Conservation (phyloP, 2,888 invertebrate species). For the Mythimna loreyi region DNA sequence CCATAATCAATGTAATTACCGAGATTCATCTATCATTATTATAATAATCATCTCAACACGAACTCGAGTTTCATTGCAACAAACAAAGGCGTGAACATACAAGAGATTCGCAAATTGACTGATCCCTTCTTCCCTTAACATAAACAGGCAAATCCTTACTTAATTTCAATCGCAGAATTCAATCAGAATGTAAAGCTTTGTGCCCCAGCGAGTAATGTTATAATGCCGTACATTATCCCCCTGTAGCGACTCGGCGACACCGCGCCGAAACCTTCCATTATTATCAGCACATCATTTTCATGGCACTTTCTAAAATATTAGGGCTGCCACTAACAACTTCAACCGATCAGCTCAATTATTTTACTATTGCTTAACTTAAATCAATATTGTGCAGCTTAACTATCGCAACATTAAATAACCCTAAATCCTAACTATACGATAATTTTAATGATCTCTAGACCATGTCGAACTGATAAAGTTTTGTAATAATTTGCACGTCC, state of each 20-base stretch:
- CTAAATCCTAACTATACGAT: constrained; percentile 27
- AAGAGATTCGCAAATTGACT: constrained; percentile 84
- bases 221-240: constrained; percentile 89
- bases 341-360: constrained; percentile 33
- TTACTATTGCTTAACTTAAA: constrained; percentile 33
- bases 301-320: constrained; percentile 81
- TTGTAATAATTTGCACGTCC: constrained; percentile 62
- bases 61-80: constrained; percentile 58
- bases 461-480: constrained; percentile 60
- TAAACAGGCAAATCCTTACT: constrained; percentile 90
- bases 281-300: constrained; percentile 91
- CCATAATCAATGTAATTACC: constrained; percentile 42
- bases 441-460: constrained; percentile 57
- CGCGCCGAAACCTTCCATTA: constrained; percentile 89
- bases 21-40: constrained; percentile 51
- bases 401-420: constrained; percentile 50
- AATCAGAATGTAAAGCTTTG: constrained; percentile 89
- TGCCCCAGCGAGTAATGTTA: constrained; percentile 88
- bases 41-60: constrained; percentile 41
- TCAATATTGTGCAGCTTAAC: constrained; percentile 24
- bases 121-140: constrained; percentile 87
- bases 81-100: constrained; percentile 82
- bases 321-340: constrained; percentile 77
- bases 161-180: constrained; percentile 90
- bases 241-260: constrained; percentile 82